Conservation (phyloP, 2,797 vertebrate species). For the Alfaro cultratus region DNA sequence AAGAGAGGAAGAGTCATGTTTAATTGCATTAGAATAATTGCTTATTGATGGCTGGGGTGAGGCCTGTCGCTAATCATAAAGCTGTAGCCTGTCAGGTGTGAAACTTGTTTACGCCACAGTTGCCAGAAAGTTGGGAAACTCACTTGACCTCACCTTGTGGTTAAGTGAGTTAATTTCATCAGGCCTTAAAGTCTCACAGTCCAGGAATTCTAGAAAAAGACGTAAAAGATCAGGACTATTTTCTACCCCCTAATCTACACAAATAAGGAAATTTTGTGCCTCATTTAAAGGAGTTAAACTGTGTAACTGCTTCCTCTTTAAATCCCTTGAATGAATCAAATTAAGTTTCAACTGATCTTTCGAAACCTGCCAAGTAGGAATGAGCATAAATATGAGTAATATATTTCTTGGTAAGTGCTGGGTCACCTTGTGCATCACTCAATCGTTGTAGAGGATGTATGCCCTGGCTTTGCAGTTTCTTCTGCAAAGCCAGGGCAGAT, state of each 20-base stretch:
- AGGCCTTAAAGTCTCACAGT: no score
- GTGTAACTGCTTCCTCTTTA: conserved; percentile 1
- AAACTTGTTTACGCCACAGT: conserved; percentile 25
- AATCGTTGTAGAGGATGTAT: conserved; percentile 40
- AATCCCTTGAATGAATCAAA: not conserved
- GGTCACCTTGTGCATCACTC: conserved; percentile 46
- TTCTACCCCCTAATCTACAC: not conserved
- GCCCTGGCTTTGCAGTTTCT: conserved; percentile 30
- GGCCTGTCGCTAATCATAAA: conserved; percentile 33
- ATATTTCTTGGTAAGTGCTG: conserved; percentile 42
- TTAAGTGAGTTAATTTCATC: no score
- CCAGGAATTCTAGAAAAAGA: no score
- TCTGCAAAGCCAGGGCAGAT: no score
- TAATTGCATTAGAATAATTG: conserved; percentile 78
- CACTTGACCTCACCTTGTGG: not conserved
- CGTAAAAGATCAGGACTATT: not conserved
- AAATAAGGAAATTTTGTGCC: not conserved
- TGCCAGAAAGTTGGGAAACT: conserved; percentile 26
- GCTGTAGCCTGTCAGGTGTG: conserved; percentile 42
- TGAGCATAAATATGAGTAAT: conserved; percentile 41
- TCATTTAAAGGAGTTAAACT: not conserved
- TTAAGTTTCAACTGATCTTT: conserved; percentile 27
- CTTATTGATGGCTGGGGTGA: conserved; percentile 64
- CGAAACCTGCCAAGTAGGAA: conserved; percentile 39
- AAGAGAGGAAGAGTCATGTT: conserved; percentile 62